Evolutionary conservation across 1,140 invertebrate species (phyloP).

Genomic region (Arion vulgaris): DNA sequence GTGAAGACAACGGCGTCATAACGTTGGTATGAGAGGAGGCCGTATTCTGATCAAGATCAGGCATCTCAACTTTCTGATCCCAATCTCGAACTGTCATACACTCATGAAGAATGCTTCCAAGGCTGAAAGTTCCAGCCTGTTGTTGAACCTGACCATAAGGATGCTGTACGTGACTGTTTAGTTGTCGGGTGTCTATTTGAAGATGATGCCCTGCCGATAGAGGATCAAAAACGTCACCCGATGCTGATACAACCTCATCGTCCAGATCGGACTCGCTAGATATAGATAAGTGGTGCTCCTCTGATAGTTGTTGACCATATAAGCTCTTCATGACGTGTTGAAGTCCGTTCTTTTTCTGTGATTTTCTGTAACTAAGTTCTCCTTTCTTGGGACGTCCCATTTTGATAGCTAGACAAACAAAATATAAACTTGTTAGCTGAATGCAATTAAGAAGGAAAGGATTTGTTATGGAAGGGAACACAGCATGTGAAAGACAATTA

Average conservation of each 20-base stretch:
- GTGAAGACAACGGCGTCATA: not conserved
- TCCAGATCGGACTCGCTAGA: constrained; percentile 28
- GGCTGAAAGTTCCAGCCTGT: constrained; percentile 13
- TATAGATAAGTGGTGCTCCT: not conserved
- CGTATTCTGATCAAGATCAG: not conserved
- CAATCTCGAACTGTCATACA: constrained; percentile 38
- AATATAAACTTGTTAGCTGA: too few species aligned
- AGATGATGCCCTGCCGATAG: not conserved
- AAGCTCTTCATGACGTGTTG: not conserved
- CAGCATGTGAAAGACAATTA: not conserved
- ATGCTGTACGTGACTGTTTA: constrained; percentile 7
- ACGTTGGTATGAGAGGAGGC: not conserved
- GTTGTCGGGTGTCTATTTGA: not conserved
- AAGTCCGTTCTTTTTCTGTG: constrained; percentile 8
- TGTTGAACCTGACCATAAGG: not conserved
- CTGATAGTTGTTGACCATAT: not conserved
- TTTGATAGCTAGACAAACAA: too few species aligned
- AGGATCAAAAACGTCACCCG: not conserved
- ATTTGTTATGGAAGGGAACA: not conserved
- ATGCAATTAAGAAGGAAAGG: not conserved
- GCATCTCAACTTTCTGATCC: constrained; percentile 22
- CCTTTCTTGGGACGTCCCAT: constrained; percentile 43
- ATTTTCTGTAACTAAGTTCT: constrained; percentile 16
- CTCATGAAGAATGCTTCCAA: constrained; percentile 36
- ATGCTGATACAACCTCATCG: not conserved